phyloP scores from a whole-genome alignment of 2,888 invertebrate genomes.

The Pollenia labialis region DNA sequence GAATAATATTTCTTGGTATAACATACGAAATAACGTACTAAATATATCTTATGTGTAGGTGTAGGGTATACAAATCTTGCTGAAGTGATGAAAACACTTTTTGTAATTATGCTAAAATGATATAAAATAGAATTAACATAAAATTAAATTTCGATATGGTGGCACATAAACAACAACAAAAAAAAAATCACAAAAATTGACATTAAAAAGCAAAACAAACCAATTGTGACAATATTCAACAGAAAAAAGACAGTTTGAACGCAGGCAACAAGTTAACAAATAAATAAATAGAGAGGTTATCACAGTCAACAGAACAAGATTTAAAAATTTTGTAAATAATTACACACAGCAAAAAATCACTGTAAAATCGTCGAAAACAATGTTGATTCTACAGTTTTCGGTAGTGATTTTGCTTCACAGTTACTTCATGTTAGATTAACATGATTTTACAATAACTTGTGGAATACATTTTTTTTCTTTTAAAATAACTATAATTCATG shows the following conservation, averaged over 20 bases:
- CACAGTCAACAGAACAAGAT: background rate
- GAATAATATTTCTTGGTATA: too few species aligned
- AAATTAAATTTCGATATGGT: slow-evolving; percentile 56
- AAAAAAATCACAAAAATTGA: slow-evolving; percentile 15
- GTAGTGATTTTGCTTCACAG: too few species aligned
- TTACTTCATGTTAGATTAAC: too few species aligned
- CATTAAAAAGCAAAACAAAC: slow-evolving; percentile 44
- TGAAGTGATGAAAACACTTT: slow-evolving; percentile 32
- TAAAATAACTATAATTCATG: too few species aligned
- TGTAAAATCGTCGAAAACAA: too few species aligned
- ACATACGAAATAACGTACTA: too few species aligned
- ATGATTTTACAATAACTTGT: too few species aligned
- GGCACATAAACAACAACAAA: background rate
- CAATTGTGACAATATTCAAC: slow-evolving; percentile 48
- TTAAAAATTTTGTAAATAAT: too few species aligned
- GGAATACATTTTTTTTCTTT: too few species aligned
- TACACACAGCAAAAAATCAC: too few species aligned
- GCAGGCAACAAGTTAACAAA: slow-evolving; percentile 1
- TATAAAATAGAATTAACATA: slow-evolving; percentile 55
- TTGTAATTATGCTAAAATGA: background rate
- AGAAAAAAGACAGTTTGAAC: background rate
- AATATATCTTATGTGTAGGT: too few species aligned
- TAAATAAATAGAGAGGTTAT: background rate
- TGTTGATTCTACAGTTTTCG: too few species aligned
- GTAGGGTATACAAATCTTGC: slow-evolving; percentile 33